phyloP scores from a whole-genome alignment of 1,140 invertebrate species.

The Atta colombica region DNA sequence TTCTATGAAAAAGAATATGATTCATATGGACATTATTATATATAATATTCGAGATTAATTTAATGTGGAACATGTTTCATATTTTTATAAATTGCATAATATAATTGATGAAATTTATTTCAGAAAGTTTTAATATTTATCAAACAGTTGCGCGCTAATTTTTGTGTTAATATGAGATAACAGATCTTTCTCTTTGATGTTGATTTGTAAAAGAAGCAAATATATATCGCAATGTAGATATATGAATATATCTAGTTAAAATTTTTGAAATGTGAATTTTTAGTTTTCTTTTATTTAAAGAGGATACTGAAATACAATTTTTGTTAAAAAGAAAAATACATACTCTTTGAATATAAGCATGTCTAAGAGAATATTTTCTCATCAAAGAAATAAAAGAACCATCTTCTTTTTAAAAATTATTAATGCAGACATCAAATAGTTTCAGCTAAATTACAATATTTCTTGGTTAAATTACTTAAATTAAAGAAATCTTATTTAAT shows the following conservation, averaged over 20 bases:
- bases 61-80: no score
- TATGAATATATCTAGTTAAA: neutral
- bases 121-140: no score
- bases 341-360: neutral
- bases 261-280: neutral
- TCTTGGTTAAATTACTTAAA: slow-evolving; percentile 7
- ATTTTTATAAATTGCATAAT: no score
- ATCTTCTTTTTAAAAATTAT: slow-evolving; percentile 14
- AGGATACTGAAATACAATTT: neutral
- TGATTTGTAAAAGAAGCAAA: neutral
- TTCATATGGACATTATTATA: no score
- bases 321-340: neutral
- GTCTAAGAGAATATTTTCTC: slow-evolving; percentile 30
- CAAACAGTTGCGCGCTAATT: no score
- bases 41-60: no score
- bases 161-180: no score
- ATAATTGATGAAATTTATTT: no score
- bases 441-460: neutral
- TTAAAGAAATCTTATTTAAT: neutral
- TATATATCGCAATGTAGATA: neutral
- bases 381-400: neutral
- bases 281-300: neutral
- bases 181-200: no score
- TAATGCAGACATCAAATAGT: neutral
- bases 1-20: no score